Base-by-base conservation (phyloP, 2,888 invertebrate genomes). In the Cabera pusaria region DNA sequence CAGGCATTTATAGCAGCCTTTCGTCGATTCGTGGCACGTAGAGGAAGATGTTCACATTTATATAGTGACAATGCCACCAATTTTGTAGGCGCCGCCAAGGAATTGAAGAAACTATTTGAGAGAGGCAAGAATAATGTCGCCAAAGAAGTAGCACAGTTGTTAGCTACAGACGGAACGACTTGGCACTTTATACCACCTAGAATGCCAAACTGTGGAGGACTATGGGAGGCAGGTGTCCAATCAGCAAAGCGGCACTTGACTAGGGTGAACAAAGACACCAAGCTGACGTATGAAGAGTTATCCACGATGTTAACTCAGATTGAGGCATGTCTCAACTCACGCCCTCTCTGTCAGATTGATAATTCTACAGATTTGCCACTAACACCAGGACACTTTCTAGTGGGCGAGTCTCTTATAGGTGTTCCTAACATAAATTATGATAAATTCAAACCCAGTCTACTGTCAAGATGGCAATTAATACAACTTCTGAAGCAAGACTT, bases 181-280 rank as follows among this genome's bases (percentile, higher is more conserved):
- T 45, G 45, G 41, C 41, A 45, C 31, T 48, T 45, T 17, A 52
- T 50, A 2, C 41, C 47, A 6, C 45, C 52, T 0, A 40, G 9
- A 41, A 33, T 37, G 35, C 43, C 36, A n/a, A 37, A 40, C 5
- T 56, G 26, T 29, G 53, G 57, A 4, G 57, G 54, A 6, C 28
- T 56, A 3, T 56, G 53, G 56, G 53, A 55, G 24, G 51, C 52
- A 0, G 54, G 49, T 0, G 27, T 57, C 0, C 39, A 43, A 10
- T 39, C 46, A 1, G 44, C 48, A 0, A 57, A 56, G 10, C 11
- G 34, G 6, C 56, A 56, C 14, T 21, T 60, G 5, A 12, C n/a
- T 1, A 42, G 51, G 16, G 44, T 57, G 2, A 52, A 29, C 11
- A 38, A 39, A 6, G 42, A 49, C 10, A 26, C 45, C 2, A 56